Base-by-base conservation (phyloP, 2,888 invertebrate genomes). In the Belgica antarctica region DNA sequence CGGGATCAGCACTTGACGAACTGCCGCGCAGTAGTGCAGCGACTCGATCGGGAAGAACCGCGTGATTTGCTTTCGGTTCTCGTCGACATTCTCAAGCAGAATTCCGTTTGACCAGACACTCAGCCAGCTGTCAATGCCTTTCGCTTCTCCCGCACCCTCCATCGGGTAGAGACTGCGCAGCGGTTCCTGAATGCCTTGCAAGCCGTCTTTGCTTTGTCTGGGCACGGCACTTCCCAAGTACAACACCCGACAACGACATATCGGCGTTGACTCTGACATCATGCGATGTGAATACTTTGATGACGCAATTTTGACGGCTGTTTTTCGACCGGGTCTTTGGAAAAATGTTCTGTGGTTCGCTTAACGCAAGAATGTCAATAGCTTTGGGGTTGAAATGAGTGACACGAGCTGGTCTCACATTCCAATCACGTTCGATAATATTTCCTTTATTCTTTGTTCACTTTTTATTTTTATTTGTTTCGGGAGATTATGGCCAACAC, bases 21-120 rank as follows among this genome's bases (percentile, higher is more conserved):
- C 94, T 25, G 96, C 96, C 12, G 96, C 96, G 80, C 96, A 95
- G 77, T 97, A 97, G 77, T 96, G 96, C 75, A 96, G 82, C 72
- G 93, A 90, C 77, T 96, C 94, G 75, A 97, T 96, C 2, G 96
- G 96, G 78, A 96, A 96, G 82, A 97, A 96, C 75, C 96, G 85
- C 47, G 95, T 94, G 73, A 96, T 92, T 79, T 94, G 89, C 79
- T 94, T 92, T 72, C 94, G 90, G 78, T 94, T 90, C 81, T 96
- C 96, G 79, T 96, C 96, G 31, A 96, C 92, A 80, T 98, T 98
- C 82, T 98, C 96, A 73, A 99, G 79, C 62, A 94, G 80, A 73
- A 99, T 88, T 63, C 98, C 98, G 78, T 96, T 96, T 73, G 94
- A 94, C 93, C 96, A 96, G 66, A 99, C 95, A 74, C 94, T 94